Percentiles rank a stretch among this genome's conserved stretches.
Conservation (phyloP, 2,113 vertebrate genomes). For the Leptodactylus fuscus region DNA sequence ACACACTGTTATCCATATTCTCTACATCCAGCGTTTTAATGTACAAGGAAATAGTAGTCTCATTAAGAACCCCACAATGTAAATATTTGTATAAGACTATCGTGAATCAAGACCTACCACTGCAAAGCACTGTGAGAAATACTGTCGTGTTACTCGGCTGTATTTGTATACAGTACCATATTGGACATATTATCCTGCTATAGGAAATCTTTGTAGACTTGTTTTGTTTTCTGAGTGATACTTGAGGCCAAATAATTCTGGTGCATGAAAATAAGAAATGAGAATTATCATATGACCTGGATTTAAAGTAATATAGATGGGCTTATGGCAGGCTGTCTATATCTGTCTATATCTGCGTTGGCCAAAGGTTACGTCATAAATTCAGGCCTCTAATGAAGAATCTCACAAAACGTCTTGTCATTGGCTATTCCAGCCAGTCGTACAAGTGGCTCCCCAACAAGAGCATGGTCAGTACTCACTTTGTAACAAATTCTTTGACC, state of each 20-base stretch:
- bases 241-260: not conserved
- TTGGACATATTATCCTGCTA: not conserved
- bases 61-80: slow-evolving; percentile 15
- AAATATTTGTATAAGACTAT: slow-evolving; percentile 42
- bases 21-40: not conserved
- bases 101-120: not conserved
- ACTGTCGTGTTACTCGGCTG: not conserved
- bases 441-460: not conserved
- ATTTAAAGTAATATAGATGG: not conserved
- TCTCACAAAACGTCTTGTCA: not conserved
- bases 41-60: not conserved
- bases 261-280: not conserved
- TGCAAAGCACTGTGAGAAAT: slow-evolving; percentile 31
- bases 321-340: not conserved
- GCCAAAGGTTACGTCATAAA: not conserved
- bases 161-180: slow-evolving; percentile 15
- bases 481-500: not conserved
- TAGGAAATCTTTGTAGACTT: slow-evolving; percentile 14
- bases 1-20: not conserved
- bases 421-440: not conserved
- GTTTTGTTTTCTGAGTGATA: not conserved
- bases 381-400: not conserved
- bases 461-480: not conserved
- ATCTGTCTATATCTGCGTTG: not conserved
- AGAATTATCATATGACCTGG: not conserved